These are phyloP conservation scores for Papilio helenus DNA, from an alignment of 1,140 invertebrate species.

Conservation along the genomic window DNA sequence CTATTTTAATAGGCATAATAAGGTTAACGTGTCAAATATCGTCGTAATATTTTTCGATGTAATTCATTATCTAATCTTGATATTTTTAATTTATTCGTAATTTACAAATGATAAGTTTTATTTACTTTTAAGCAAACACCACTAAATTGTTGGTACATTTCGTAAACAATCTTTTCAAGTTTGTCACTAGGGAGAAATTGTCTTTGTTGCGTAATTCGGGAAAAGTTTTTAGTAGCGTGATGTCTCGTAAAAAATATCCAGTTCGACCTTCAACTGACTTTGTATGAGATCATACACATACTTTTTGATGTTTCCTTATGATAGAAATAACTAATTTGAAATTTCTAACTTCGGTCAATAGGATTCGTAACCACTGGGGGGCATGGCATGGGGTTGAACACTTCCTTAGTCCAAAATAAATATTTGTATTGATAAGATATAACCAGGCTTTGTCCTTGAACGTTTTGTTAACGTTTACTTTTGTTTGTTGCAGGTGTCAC, in stretches of 20 bases:
- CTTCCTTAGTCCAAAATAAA: too few species aligned
- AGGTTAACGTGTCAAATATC: too few species aligned
- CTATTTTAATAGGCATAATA: too few species aligned
- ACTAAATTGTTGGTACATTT: background rate
- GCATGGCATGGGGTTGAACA: too few species aligned
- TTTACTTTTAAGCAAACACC: background rate
- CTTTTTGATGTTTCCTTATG: background rate
- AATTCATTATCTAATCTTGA: too few species aligned
- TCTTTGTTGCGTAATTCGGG: background rate
- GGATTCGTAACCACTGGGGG: too few species aligned
- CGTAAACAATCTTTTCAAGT: background rate
- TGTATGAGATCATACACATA: slow-evolving; percentile 3
- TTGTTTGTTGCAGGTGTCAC: slow-evolving; percentile 54
- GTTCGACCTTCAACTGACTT: slow-evolving; percentile 3
- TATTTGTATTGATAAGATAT: too few species aligned
- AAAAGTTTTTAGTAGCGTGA: background rate
- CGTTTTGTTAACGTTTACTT: slow-evolving; percentile 33
- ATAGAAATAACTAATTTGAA: too few species aligned
- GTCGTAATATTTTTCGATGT: too few species aligned
- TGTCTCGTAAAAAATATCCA: background rate
- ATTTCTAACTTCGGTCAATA: too few species aligned
- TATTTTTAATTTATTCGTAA: too few species aligned
- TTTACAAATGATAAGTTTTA: background rate
- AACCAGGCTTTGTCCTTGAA: background rate
- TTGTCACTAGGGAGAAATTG: slow-evolving; percentile 13